A percentile compares a stretch with the other conserved stretches of the same genome.
Evolutionary conservation across 2,113 vertebrate species (phyloP).

Genomic region (Sciurus niger): DNA sequence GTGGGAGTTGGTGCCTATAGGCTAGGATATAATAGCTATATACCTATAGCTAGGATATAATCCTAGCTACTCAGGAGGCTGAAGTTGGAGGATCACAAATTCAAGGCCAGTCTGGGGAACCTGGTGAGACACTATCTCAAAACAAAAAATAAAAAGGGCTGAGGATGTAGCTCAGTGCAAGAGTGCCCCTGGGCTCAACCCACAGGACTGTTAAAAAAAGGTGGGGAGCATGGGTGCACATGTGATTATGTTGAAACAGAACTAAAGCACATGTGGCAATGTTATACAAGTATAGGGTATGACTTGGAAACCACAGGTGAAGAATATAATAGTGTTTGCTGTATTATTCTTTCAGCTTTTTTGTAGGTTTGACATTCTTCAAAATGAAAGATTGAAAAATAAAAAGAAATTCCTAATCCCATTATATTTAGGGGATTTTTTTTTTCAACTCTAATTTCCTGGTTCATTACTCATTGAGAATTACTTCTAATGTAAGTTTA

Average conservation of each 20-base stretch:
- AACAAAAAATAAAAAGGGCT: too few relatives aligned
- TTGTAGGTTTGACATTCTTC: neutral
- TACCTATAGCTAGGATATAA: too few relatives aligned
- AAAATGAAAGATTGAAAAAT: conserved; percentile 23
- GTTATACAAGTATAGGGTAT: neutral
- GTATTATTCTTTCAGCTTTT: neutral
- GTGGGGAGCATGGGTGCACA: too few relatives aligned
- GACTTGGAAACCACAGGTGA: neutral
- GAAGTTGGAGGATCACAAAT: too few relatives aligned
- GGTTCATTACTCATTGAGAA: neutral
- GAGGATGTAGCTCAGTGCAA: too few relatives aligned
- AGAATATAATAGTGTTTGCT: neutral
- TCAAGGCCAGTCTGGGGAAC: too few relatives aligned
- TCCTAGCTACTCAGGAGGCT: too few relatives aligned
- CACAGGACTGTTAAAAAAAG: too few relatives aligned
- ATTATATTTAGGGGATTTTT: conserved; percentile 1
- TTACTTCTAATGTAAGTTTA: conserved; percentile 55
- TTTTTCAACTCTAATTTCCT: conserved; percentile 28
- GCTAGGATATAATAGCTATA: too few relatives aligned
- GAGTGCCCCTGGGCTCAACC: too few relatives aligned
- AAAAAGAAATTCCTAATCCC: conserved; percentile 37
- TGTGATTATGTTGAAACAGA: neutral
- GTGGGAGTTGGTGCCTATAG: too few relatives aligned
- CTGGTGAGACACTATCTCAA: too few relatives aligned
- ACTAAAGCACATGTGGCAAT: neutral